phyloP scores from a whole-genome alignment of 1,140 invertebrate species.

The Nasonia longicornis region DNA sequence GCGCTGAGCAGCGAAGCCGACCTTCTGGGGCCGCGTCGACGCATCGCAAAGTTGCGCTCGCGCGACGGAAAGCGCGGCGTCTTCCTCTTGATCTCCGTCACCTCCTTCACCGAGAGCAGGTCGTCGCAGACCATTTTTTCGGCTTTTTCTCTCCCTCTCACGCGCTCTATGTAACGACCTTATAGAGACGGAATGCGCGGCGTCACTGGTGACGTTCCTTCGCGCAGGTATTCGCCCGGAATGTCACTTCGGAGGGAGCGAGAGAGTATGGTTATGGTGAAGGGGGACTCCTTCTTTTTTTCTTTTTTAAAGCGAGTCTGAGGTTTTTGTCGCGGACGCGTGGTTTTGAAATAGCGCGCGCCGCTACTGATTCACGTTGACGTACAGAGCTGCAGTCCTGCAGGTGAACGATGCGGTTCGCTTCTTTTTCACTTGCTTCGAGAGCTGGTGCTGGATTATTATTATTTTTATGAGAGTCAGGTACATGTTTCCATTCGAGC shows the following conservation, averaged over 20 bases:
- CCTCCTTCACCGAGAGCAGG: conserved; percentile 65
- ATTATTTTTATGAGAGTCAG: background rate
- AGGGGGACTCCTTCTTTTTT: too few relatives aligned
- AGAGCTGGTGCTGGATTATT: background rate
- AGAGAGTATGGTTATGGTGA: background rate
- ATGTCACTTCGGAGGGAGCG: background rate
- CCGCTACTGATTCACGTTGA: too few relatives aligned
- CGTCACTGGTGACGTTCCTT: background rate
- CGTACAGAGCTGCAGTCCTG: background rate
- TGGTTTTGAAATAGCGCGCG: too few relatives aligned
- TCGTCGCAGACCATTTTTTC: conserved; percentile 63
- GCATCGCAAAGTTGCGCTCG: conserved; percentile 76
- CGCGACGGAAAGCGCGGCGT: conserved; percentile 74
- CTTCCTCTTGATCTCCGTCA: conserved; percentile 63
- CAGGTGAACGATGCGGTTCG: background rate
- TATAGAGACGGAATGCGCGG: background rate
- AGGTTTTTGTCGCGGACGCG: too few relatives aligned
- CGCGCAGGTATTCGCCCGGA: background rate
- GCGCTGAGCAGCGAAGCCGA: conserved; percentile 43
- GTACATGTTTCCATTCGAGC: background rate
- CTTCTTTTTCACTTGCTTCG: background rate
- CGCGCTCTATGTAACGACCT: background rate
- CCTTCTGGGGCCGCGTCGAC: conserved; percentile 61
- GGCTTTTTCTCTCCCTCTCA: background rate
- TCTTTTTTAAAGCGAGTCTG: too few relatives aligned